Conservation (phyloP, 2,797 vertebrate genomes). For the Neomorphus geoffroyi region DNA sequence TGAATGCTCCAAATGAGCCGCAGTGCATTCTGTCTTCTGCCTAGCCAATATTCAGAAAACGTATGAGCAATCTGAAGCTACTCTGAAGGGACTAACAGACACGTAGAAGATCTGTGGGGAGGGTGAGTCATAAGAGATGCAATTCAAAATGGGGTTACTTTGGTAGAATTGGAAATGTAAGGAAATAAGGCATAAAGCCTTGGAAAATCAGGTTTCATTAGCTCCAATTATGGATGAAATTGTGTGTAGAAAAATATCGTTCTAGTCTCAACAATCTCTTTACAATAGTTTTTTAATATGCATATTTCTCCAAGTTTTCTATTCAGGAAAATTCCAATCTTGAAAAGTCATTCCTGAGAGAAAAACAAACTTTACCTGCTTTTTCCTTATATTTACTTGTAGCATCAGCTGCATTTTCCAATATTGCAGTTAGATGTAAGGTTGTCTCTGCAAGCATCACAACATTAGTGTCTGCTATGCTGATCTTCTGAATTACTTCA, state of each 20-base stretch:
- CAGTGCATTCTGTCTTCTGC: not conserved
- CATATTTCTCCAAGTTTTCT: not conserved
- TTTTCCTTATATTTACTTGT: conserved; percentile 46
- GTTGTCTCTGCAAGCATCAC: conserved; percentile 84
- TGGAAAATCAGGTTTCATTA: not conserved
- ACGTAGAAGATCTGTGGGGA: not conserved
- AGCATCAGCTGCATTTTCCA: conserved; percentile 80
- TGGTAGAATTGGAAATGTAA: not conserved
- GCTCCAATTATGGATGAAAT: not conserved
- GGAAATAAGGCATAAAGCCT: not conserved
- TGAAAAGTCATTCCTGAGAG: not conserved
- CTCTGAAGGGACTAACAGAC: not conserved
- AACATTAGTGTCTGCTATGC: conserved; percentile 73
- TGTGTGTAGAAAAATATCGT: not conserved
- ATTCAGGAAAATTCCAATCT: not conserved
- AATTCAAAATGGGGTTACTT: not conserved
- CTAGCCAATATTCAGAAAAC: not conserved
- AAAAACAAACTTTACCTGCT: conserved; percentile 68
- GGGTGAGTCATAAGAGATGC: not conserved
- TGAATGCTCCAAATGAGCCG: not conserved
- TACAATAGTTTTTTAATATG: not conserved
- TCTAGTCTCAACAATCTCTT: not conserved
- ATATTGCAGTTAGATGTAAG: conserved; percentile 75
- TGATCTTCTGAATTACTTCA: conserved; percentile 81
- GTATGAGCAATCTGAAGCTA: not conserved